These are phyloP conservation scores for Lordiphosa collinella DNA, from an alignment of 1,140 invertebrate genomes.

Conservation along the genomic window DNA sequence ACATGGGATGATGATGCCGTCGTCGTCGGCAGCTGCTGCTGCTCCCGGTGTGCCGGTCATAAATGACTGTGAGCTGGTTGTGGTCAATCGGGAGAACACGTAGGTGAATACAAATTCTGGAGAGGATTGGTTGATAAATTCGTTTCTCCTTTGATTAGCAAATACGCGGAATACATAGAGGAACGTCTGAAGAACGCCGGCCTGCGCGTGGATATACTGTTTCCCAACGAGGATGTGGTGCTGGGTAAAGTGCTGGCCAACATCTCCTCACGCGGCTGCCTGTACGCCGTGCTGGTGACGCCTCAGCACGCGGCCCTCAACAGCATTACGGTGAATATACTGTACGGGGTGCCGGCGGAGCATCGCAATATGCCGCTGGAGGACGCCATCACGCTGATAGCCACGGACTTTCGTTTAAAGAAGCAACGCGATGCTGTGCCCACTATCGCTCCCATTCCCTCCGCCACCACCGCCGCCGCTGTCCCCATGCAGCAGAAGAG, in stretches of 20 bases:
- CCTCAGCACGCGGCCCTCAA: conserved; percentile 90
- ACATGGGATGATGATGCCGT: conserved; percentile 46
- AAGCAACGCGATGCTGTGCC: conserved; percentile 79
- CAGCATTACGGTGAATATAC: conserved; percentile 93
- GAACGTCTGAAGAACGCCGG: conserved; percentile 88
- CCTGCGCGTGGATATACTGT: conserved; percentile 91
- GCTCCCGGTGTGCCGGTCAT: conserved; percentile 28
- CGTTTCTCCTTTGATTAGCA: conserved; percentile 80
- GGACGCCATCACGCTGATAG: conserved; percentile 90
- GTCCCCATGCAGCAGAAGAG: conserved; percentile 3
- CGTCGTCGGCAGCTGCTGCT: no score
- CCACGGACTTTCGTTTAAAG: conserved; percentile 89
- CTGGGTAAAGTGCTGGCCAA: conserved; percentile 92
- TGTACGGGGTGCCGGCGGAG: conserved; percentile 92
- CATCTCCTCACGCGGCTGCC: conserved; percentile 89
- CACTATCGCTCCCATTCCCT: not conserved
- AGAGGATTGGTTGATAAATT: not conserved
- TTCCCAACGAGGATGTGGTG: conserved; percentile 93
- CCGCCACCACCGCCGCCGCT: no score
- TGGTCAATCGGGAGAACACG: conserved; percentile 89
- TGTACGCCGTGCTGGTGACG: conserved; percentile 93
- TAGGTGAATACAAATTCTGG: conserved; percentile 79
- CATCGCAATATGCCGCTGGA: conserved; percentile 97
- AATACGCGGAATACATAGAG: conserved; percentile 95
- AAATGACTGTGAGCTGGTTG: conserved; percentile 94